phyloP scores from a whole-genome alignment of 2,113 vertebrate species.

The Nibea coibor region DNA sequence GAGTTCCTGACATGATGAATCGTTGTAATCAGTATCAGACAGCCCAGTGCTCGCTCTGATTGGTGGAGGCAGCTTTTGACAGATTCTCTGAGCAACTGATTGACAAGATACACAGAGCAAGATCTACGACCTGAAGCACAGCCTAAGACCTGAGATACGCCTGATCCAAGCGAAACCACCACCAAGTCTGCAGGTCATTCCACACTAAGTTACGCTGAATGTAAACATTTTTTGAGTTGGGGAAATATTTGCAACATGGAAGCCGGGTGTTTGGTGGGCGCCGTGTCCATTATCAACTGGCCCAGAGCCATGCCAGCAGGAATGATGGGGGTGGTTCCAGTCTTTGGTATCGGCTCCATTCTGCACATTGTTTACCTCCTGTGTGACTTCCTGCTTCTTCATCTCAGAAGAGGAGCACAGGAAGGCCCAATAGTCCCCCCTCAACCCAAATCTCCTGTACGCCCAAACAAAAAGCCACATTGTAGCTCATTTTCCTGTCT shows the following conservation, averaged over 20 bases:
- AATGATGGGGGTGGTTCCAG: conserved; percentile 69
- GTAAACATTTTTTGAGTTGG: conserved; percentile 49
- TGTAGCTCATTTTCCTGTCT: conserved; percentile 85
- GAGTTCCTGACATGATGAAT: conserved; percentile 78
- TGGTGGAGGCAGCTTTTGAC: conserved; percentile 62
- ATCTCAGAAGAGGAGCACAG: conserved; percentile 82
- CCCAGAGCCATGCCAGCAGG: conserved; percentile 77
- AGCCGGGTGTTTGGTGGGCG: conserved; percentile 45
- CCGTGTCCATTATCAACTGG: conserved; percentile 77
- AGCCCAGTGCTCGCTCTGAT: conserved; percentile 49
- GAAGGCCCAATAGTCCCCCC: conserved; percentile 80
- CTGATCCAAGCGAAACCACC: conserved; percentile 24
- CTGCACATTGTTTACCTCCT: conserved; percentile 83
- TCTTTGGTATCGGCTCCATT: conserved; percentile 75
- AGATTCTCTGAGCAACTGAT: conserved; percentile 48
- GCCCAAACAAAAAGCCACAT: conserved; percentile 85
- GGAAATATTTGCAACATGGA: conserved; percentile 50
- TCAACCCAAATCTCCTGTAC: conserved; percentile 72
- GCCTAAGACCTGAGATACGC: conserved; percentile 2
- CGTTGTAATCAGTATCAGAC: conserved; percentile 76
- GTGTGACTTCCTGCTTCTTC: conserved; percentile 86
- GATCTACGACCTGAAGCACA: conserved; percentile 57
- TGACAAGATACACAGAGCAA: conserved; percentile 49
- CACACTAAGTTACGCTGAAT: conserved; percentile 19
- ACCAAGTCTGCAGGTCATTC: conserved; percentile 11